Conservation (phyloP, 2,888 invertebrate genomes). For the Lasioglossum figueresi region DNA sequence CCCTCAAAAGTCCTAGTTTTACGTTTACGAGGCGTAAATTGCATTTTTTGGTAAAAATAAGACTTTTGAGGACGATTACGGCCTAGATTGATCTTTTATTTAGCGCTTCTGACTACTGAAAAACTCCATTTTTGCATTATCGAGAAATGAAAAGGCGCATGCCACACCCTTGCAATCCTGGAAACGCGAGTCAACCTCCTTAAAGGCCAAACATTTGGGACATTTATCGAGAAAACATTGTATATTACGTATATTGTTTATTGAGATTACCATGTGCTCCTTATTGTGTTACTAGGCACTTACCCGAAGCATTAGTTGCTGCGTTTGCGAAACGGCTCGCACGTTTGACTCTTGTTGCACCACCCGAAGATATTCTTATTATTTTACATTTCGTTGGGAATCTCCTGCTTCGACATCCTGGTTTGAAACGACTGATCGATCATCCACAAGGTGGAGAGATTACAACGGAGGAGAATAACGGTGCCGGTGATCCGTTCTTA, state of each 20-base stretch:
- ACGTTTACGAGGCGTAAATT: too few species aligned
- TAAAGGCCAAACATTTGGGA: too few species aligned
- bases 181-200: too few species aligned
- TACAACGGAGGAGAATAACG: slow-evolving; percentile 71
- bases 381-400: slow-evolving; percentile 94
- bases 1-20: too few species aligned
- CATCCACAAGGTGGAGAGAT: slow-evolving; percentile 84
- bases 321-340: slow-evolving; percentile 96
- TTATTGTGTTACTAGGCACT: slow-evolving; percentile 87
- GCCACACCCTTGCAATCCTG: too few species aligned
- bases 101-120: too few species aligned
- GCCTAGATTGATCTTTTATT: too few species aligned
- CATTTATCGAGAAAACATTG: too few species aligned
- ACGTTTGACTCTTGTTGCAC: slow-evolving; percentile 92
- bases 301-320: slow-evolving; percentile 95
- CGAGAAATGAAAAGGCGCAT: too few species aligned
- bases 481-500: slow-evolving; percentile 91
- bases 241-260: neutral
- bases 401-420: slow-evolving; percentile 93
- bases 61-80: too few species aligned
- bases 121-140: too few species aligned
- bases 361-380: slow-evolving; percentile 90
- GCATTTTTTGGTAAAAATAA: too few species aligned
- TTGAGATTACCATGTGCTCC: neutral
- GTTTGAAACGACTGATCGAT: slow-evolving; percentile 88